A percentile compares a stretch with the other conserved stretches of the same genome.
phyloP scores from a whole-genome alignment of 2,113 vertebrate species.

The Leptobrachium leishanense region DNA sequence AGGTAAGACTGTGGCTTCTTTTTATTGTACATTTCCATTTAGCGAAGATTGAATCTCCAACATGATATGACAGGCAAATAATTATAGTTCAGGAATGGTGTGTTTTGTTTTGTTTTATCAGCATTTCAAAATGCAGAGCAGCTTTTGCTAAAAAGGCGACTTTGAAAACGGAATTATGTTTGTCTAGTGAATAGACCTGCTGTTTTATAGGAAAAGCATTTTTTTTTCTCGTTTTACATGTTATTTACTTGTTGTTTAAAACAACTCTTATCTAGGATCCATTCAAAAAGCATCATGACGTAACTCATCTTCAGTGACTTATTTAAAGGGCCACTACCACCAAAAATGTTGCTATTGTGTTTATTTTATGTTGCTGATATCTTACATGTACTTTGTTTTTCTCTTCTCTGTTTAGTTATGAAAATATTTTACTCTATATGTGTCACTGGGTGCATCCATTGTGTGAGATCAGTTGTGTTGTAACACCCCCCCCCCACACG shows the following conservation, averaged over 20 bases:
- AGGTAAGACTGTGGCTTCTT: conserved; percentile 82
- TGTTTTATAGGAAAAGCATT: not conserved
- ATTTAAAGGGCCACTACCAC: too few species aligned
- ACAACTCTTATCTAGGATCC: not conserved
- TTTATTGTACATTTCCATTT: conserved; percentile 73
- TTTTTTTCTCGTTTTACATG: not conserved
- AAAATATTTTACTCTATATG: too few species aligned
- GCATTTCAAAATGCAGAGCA: conserved; percentile 60
- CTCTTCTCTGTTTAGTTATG: too few species aligned
- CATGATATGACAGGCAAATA: conserved; percentile 87
- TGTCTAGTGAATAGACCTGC: not conserved
- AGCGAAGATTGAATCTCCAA: conserved; percentile 72
- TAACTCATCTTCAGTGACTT: too few species aligned
- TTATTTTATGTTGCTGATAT: too few species aligned
- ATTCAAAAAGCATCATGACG: too few species aligned
- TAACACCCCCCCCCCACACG: too few species aligned
- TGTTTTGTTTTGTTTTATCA: conserved; percentile 60
- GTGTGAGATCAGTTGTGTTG: too few species aligned
- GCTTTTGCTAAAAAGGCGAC: conserved; percentile 59
- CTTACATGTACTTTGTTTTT: too few species aligned
- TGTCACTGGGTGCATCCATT: too few species aligned
- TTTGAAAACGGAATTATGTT: conserved; percentile 52
- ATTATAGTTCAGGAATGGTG: conserved; percentile 76
- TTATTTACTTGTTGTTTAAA: not conserved
- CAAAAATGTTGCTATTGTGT: too few species aligned